phyloP scores from a whole-genome alignment of 2,888 invertebrate species.

The Ypsolopha scabrella region DNA sequence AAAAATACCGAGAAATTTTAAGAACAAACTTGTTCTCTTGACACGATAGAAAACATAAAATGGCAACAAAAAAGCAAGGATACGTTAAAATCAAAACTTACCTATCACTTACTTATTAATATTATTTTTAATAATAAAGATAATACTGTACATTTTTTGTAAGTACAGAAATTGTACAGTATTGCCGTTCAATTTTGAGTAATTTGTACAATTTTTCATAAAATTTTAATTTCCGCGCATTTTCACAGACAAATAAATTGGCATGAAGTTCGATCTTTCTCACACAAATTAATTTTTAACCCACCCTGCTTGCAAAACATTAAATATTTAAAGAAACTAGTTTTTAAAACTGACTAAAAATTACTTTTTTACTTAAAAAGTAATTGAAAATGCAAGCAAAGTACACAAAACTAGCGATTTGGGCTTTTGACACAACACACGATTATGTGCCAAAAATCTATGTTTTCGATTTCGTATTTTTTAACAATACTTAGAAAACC shows the following conservation, averaged over 20 bases:
- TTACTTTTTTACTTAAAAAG: too few species aligned
- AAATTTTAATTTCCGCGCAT: not conserved
- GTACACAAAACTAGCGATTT: too few species aligned
- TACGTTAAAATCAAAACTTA: not conserved
- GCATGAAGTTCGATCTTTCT: not conserved
- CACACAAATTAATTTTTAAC: not conserved
- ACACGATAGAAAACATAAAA: not conserved
- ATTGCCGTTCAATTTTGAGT: conserved; percentile 2
- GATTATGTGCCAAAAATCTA: too few species aligned
- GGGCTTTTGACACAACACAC: too few species aligned
- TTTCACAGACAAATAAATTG: not conserved
- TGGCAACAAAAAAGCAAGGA: conserved; percentile 1
- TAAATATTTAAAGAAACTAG: too few species aligned
- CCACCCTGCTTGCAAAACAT: not conserved
- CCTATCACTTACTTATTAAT: not conserved
- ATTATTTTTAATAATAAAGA: not conserved
- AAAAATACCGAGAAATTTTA: too few species aligned
- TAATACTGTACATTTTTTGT: not conserved
- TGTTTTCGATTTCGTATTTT: too few species aligned
- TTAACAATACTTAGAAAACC: too few species aligned
- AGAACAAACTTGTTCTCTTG: too few species aligned
- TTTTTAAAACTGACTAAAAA: too few species aligned
- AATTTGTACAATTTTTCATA: conserved; percentile 5
- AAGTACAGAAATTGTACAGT: not conserved
- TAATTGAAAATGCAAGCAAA: too few species aligned